phyloP scores from a whole-genome alignment of 2,113 vertebrate species.

The Pteropus alecto region DNA sequence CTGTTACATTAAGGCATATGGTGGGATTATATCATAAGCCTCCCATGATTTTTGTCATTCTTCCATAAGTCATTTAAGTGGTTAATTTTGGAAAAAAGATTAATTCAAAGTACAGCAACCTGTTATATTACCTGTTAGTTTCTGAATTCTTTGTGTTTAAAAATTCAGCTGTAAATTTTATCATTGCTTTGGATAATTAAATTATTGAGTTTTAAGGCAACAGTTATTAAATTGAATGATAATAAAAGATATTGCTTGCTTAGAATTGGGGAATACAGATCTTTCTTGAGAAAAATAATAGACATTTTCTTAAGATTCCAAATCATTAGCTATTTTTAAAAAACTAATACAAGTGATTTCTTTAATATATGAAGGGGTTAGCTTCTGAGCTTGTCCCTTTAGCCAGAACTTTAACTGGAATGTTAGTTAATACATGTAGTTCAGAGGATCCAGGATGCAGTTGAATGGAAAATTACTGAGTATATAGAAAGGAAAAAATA shows the following conservation, averaged over 20 bases:
- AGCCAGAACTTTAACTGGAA: constrained; percentile 27
- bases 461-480: constrained; percentile 1
- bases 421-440: constrained; percentile 38
- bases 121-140: constrained; percentile 41
- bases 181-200: constrained; percentile 48
- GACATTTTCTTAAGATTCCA: constrained; percentile 46
- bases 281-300: constrained; percentile 26
- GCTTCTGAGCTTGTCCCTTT: constrained; percentile 58
- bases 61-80: neutral
- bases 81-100: constrained; percentile 40
- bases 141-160: constrained; percentile 48
- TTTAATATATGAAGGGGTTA: neutral
- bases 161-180: constrained; percentile 50
- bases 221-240: constrained; percentile 46
- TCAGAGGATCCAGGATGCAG: neutral
- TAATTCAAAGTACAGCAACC: constrained; percentile 34
- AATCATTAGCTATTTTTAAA: constrained; percentile 34
- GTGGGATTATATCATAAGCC: constrained; percentile 28
- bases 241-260: constrained; percentile 55
- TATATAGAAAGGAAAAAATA: constrained; percentile 21
- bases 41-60: constrained; percentile 2
- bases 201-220: constrained; percentile 44
- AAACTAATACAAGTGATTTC: neutral
- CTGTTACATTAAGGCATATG: constrained; percentile 38
- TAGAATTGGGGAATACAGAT: neutral